Conservation (phyloP, 1,140 invertebrate species). For the Mercenaria mercenaria region DNA sequence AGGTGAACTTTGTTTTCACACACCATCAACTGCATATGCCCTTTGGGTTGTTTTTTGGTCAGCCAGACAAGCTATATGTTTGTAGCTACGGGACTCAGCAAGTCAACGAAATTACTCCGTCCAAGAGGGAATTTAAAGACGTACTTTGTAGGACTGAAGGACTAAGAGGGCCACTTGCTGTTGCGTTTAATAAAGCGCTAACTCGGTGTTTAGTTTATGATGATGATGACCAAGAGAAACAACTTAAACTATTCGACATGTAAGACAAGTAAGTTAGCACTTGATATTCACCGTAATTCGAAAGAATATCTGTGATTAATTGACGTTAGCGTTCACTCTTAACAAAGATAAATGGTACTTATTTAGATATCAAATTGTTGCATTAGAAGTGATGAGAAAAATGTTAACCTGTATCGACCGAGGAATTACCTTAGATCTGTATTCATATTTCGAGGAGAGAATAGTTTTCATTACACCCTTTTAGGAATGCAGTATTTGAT, state of each 20-base stretch:
- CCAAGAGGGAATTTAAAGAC: not conserved
- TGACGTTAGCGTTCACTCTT: too few relatives aligned
- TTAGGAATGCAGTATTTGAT: too few relatives aligned
- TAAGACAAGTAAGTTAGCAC: too few relatives aligned
- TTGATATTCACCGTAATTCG: too few relatives aligned
- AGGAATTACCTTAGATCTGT: too few relatives aligned
- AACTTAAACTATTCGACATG: not conserved
- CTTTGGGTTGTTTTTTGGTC: not conserved
- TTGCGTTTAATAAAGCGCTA: not conserved
- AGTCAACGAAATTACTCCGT: not conserved
- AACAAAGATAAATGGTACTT: too few relatives aligned
- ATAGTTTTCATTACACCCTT: too few relatives aligned
- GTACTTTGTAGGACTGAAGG: not conserved
- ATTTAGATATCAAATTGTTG: too few relatives aligned
- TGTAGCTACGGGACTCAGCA: not conserved
- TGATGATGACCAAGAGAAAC: not conserved
- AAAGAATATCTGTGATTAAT: too few relatives aligned
- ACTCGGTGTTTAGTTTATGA: not conserved
- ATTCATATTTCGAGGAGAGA: too few relatives aligned
- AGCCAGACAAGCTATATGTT: not conserved
- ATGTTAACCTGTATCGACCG: too few relatives aligned
- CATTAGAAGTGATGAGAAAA: too few relatives aligned
- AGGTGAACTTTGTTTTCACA: not conserved
- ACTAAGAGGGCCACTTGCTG: not conserved
- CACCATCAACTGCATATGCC: not conserved